Evolutionary conservation across 2,113 vertebrate genomes (phyloP).

Genomic region (Alexandromys fortis): DNA sequence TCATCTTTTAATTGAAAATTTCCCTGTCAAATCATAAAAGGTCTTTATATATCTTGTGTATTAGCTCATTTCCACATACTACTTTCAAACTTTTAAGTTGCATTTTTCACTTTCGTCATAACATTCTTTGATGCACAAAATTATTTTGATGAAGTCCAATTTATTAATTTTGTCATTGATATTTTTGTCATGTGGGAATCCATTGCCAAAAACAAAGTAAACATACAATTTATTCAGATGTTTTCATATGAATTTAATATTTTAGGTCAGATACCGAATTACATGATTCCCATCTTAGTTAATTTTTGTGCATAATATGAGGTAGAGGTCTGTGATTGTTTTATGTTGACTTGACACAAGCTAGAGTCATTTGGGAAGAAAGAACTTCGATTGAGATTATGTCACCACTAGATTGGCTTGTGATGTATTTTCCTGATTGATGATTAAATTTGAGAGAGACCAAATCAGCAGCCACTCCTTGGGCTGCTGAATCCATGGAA

Average conservation of each 20-base stretch:
- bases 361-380: neutral
- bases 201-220: neutral
- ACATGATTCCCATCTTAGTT: neutral
- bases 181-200: neutral
- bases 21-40: slow-evolving; percentile 11
- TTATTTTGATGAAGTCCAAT: neutral
- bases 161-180: neutral
- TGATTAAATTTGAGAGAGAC: neutral
- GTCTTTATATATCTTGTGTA: slow-evolving; percentile 11
- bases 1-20: neutral
- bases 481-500: neutral
- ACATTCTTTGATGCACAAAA: neutral
- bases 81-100: neutral
- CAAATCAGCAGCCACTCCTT: neutral
- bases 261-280: neutral
- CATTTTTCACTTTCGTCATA: neutral
- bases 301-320: neutral
- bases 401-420: neutral
- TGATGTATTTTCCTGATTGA: neutral
- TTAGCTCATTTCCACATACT: neutral
- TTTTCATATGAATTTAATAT: neutral
- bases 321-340: neutral
- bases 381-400: neutral
- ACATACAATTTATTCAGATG: neutral
- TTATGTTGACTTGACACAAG: neutral